A percentile compares a stretch with the other conserved stretches of the same genome.
These are phyloP conservation scores for Diadema setosum DNA, from an alignment of 35 echinoderm and acorn worm genomes.

Conservation along the genomic window DNA sequence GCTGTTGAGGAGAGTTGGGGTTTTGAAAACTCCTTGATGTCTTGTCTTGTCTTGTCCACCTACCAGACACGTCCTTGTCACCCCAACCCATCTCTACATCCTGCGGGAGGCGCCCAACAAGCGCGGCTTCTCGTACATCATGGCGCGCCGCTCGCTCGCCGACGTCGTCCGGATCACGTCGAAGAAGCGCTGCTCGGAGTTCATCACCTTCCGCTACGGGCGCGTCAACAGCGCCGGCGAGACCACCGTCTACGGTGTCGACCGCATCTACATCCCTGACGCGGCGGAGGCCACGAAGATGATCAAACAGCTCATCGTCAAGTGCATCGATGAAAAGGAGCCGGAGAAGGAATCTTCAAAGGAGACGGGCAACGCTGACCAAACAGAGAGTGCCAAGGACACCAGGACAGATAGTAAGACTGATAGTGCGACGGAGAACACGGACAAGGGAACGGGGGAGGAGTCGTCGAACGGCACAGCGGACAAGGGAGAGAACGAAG, in stretches of 20 bases:
- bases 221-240: constrained; percentile 60
- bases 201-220: constrained; percentile 98
- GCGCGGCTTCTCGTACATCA: constrained; percentile 83
- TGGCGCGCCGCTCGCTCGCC: constrained; percentile 65
- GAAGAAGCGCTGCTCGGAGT: constrained; percentile 91
- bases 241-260: constrained; percentile 62
- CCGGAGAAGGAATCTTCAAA: neutral
- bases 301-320: constrained; percentile 87
- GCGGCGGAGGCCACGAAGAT: constrained; percentile 87
- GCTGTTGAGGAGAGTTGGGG: too few species aligned
- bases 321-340: constrained; percentile 63
- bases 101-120: constrained; percentile 66
- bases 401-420: neutral
- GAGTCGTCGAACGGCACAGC: neutral
- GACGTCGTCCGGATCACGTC: constrained; percentile 92
- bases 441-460: neutral
- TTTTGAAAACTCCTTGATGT: neutral
- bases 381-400: neutral
- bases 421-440: neutral
- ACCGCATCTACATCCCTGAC: constrained; percentile 75
- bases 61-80: constrained; percentile 71
- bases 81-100: constrained; percentile 76
- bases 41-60: neutral
- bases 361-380: neutral
- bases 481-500: neutral